Percentiles rank a stretch among this genome's conserved stretches.
Conservation (phyloP, 2,113 vertebrate genomes). For the Hydropotes inermis region DNA sequence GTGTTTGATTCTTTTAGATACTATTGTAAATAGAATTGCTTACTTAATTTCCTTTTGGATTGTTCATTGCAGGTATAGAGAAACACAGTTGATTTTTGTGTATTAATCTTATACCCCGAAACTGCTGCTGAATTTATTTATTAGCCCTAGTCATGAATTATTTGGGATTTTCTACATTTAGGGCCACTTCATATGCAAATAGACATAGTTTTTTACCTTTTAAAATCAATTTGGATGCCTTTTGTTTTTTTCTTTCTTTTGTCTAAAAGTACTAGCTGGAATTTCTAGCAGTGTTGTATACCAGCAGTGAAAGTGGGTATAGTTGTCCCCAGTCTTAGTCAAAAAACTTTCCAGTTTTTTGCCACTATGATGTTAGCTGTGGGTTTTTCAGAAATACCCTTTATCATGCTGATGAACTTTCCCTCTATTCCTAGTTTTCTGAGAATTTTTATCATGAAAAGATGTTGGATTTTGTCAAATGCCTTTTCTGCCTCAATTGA, state of each 20-base stretch:
- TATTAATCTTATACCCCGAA: background rate
- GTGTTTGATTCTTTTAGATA: slow-evolving; percentile 22
- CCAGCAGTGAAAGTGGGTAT: background rate
- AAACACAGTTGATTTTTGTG: background rate
- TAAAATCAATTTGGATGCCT: background rate
- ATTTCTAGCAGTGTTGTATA: background rate
- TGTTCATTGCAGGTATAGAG: background rate
- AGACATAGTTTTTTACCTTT: background rate
- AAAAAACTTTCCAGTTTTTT: background rate
- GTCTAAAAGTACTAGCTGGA: background rate
- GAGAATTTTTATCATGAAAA: background rate
- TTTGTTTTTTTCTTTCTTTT: background rate
- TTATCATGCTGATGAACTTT: background rate
- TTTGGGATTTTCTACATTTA: background rate
- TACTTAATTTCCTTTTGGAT: slow-evolving; percentile 10
- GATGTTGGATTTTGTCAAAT: background rate
- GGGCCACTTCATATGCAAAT: background rate
- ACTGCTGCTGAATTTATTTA: background rate
- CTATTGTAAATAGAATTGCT: background rate
- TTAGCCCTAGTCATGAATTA: background rate
- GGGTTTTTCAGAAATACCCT: background rate
- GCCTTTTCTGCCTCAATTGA: slow-evolving; percentile 20
- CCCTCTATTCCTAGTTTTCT: background rate
- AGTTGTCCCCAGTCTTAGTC: background rate
- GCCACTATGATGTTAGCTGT: background rate